phyloP scores from a whole-genome alignment of 2,113 vertebrate species.

The Cephalopholis sonnerati region DNA sequence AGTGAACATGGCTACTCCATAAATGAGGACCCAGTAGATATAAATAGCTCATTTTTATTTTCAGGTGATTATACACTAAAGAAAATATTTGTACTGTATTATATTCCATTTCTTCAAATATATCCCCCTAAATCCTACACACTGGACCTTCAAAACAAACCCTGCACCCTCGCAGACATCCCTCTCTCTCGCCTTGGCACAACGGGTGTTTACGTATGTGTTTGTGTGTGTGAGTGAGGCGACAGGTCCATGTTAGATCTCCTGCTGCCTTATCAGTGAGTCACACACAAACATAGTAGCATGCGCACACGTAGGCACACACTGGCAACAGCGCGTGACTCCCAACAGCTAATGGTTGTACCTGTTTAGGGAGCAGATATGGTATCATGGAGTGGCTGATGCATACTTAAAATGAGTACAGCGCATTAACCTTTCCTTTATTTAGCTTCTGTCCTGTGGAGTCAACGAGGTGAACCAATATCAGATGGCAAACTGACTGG shows the following conservation, averaged over 20 bases:
- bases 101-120: too few relatives aligned
- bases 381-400: slow-evolving; percentile 57
- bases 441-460: slow-evolving; percentile 61
- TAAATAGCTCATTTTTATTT: too few relatives aligned
- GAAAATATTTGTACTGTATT: too few relatives aligned
- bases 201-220: neutral
- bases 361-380: slow-evolving; percentile 71
- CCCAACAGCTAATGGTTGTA: slow-evolving; percentile 38
- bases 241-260: slow-evolving; percentile 40
- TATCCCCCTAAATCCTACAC: too few relatives aligned
- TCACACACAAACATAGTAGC: slow-evolving; percentile 40
- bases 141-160: too few relatives aligned
- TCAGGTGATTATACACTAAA: too few relatives aligned
- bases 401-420: slow-evolving; percentile 61
- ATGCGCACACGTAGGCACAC: slow-evolving; percentile 11
- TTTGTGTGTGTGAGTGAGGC: neutral
- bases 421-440: slow-evolving; percentile 69
- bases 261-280: slow-evolving; percentile 53
- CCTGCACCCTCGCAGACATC: slow-evolving; percentile 15
- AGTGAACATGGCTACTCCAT: too few relatives aligned
- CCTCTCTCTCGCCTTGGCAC: slow-evolving; percentile 14
- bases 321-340: slow-evolving; percentile 36
- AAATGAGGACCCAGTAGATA: too few relatives aligned
- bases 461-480: slow-evolving; percentile 51
- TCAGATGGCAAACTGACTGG: slow-evolving; percentile 48